A percentile compares a stretch with the other conserved stretches of the same genome.
These are phyloP conservation scores for Graphium colonna DNA, from an alignment of 2,888 invertebrate genomes.

Conservation along the genomic window DNA sequence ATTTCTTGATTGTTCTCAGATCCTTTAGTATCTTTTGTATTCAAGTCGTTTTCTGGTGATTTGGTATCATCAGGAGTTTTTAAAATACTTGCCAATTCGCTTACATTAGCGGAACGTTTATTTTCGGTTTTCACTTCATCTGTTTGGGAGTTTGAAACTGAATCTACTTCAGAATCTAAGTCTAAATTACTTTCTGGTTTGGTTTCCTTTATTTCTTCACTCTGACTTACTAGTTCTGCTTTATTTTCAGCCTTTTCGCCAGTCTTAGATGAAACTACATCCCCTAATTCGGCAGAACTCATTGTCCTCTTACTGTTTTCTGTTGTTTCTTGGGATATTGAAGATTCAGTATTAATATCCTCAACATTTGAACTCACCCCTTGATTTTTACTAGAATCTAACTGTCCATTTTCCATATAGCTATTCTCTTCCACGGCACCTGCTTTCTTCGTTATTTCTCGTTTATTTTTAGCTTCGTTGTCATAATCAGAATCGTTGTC, in stretches of 20 bases:
- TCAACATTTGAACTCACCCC: slow-evolving; percentile 38
- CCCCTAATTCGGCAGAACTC: slow-evolving; percentile 37
- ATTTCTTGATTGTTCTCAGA: slow-evolving; percentile 39
- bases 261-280: slow-evolving; percentile 40
- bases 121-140: slow-evolving; percentile 45
- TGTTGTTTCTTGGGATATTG: slow-evolving; percentile 37
- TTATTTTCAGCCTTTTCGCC: slow-evolving; percentile 40
- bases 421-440: slow-evolving; percentile 60
- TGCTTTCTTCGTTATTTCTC: slow-evolving; percentile 71
- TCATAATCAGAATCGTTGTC: slow-evolving; percentile 19
- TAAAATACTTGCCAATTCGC: slow-evolving; percentile 36
- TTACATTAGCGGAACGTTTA: slow-evolving; percentile 56
- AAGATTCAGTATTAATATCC: slow-evolving; percentile 42
- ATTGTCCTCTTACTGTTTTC: slow-evolving; percentile 43
- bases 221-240: slow-evolving; percentile 33
- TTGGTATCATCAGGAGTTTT: slow-evolving; percentile 36
- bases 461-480: slow-evolving; percentile 47
- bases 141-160: slow-evolving; percentile 34
- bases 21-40: slow-evolving; percentile 37
- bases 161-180: slow-evolving; percentile 32
- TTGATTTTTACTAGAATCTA: slow-evolving; percentile 57
- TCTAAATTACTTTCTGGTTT: slow-evolving; percentile 36
- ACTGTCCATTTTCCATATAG: slow-evolving; percentile 50
- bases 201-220: slow-evolving; percentile 32
- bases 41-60: slow-evolving; percentile 33